These are phyloP conservation scores for Nylanderia fulva DNA, from an alignment of 1,140 invertebrate genomes.

Conservation along the genomic window DNA sequence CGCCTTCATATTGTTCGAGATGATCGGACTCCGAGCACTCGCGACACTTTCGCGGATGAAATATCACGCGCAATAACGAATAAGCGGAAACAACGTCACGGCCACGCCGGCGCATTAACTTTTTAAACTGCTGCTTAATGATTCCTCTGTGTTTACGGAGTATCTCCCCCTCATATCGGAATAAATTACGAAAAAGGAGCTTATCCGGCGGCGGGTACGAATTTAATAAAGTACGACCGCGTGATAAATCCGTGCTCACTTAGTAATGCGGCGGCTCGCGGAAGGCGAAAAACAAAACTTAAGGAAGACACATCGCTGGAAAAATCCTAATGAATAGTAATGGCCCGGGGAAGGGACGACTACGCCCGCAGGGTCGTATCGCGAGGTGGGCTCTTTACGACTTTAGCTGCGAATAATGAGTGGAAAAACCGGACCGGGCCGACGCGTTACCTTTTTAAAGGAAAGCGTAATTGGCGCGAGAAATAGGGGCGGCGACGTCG, in stretches of 20 bases:
- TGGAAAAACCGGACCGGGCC: constrained; percentile 44
- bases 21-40: constrained; percentile 20
- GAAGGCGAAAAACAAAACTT: constrained; percentile 73
- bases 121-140: constrained; percentile 60
- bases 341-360: constrained; percentile 66
- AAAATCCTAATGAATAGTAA: constrained; percentile 81
- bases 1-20: constrained; percentile 1
- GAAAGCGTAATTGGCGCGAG: constrained; percentile 40
- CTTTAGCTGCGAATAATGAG: constrained; percentile 58
- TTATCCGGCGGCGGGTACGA: constrained; percentile 61
- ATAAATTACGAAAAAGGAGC: constrained; percentile 66
- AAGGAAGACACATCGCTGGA: constrained; percentile 79
- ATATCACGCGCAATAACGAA: constrained; percentile 47
- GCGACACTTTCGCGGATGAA: background rate
- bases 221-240: constrained; percentile 79
- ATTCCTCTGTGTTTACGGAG: constrained; percentile 19
- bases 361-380: constrained; percentile 52
- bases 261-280: constrained; percentile 71
- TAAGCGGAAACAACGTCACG: constrained; percentile 53
- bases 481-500: constrained; percentile 18
- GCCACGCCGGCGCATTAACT: constrained; percentile 48
- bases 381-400: constrained; percentile 44
- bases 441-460: constrained; percentile 12
- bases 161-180: constrained; percentile 59
- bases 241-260: constrained; percentile 78